A percentile compares a stretch with the other conserved stretches of the same genome.
These are phyloP conservation scores for Malurus splendens DNA, from an alignment of 2,797 vertebrate genomes.

Conservation along the genomic window DNA sequence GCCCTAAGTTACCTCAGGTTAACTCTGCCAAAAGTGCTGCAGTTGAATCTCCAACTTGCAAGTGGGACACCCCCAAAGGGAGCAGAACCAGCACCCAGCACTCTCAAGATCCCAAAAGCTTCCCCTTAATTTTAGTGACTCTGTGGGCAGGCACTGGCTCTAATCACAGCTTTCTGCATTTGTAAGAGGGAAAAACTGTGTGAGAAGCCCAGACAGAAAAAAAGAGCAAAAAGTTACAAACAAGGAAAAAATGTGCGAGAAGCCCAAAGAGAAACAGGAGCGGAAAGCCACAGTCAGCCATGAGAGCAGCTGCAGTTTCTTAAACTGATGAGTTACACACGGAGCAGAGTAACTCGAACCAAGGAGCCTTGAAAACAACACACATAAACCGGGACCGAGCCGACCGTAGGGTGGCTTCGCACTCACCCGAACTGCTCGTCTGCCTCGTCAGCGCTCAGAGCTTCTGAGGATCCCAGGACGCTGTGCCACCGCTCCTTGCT, in stretches of 20 bases:
- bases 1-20: background rate
- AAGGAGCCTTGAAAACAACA: background rate
- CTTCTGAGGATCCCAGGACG: background rate
- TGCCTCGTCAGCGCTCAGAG: background rate
- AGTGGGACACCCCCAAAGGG: background rate
- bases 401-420: rapidly evolving
- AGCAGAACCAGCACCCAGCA: background rate
- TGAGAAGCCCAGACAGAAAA: background rate
- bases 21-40: background rate
- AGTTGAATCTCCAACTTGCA: background rate
- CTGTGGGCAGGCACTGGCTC: background rate
- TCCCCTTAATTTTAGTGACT: rapidly evolving
- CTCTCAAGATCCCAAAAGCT: background rate
- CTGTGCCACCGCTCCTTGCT: background rate
- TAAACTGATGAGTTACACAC: background rate
- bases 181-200: background rate
- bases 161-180: background rate
- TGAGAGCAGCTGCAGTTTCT: conserved; percentile 17
- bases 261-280: background rate
- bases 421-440: conserved; percentile 57
- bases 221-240: background rate
- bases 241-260: background rate
- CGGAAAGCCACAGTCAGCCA: background rate
- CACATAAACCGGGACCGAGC: background rate
- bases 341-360: background rate